Base-by-base conservation (phyloP, 2,888 invertebrate genomes). In the Micoletzkya japonica region DNA sequence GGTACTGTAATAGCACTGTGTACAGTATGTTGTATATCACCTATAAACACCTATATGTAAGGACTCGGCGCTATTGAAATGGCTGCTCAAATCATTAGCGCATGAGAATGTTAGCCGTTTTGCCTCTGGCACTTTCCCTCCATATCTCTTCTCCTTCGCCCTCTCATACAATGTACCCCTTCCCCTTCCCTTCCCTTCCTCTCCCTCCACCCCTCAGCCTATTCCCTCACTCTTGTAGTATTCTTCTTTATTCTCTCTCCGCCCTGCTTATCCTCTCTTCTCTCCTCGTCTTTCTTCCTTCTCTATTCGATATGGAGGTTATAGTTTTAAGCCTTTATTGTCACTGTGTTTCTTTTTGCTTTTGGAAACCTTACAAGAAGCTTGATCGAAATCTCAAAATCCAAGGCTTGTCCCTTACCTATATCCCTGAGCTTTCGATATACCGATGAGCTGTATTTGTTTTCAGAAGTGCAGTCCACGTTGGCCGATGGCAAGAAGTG, bases 401-500 rank as follows among this genome's bases (percentile, higher is more conserved):
- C n/a, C n/a, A n/a, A n/a, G n/a, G n/a, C n/a, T n/a, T n/a, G n/a
- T n/a, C n/a, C n/a, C n/a, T n/a, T n/a, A n/a, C n/a, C 26, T 24
- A 54, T 26, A 26, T 54, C n/a, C 24, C 26, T 10, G 7, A 10
- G 7, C n/a, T 24, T 54, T 88, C 86, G 76, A 85, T 85, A 76
- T 85, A 86, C 86, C 87, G 82, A 84, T 86, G 77, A 32, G n/a
- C n/a, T n/a, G n/a, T n/a, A n/a, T 73, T 1, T 28, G 26, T 24
- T 50, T 73, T 10, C 58, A 75, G 79, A 2, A 89, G 91, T 54
- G 82, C 82, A 0, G 87, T 92, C 60, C 96, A 97, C 87, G 89
- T 96, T 60, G 95, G 95, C 3, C 88, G 89, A 71, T 94, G 93
- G 91, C 89, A 89, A 39, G 88, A 14, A 36, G 63, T 50, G 24